Conservation (phyloP, 2,113 vertebrate species). For the Vulpes vulpes region DNA sequence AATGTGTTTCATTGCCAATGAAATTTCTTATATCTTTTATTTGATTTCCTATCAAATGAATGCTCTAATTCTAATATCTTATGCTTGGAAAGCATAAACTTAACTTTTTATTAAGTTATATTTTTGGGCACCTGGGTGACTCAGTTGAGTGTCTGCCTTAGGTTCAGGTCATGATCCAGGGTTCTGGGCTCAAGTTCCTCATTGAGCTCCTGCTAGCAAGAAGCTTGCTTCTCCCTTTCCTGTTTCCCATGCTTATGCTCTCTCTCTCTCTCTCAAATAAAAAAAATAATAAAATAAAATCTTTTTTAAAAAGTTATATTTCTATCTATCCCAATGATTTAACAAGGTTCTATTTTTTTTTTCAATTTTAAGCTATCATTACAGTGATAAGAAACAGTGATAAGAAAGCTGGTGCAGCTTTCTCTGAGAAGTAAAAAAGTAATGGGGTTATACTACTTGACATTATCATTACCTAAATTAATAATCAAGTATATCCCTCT, state of each 20-base stretch:
- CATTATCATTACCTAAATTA: not conserved
- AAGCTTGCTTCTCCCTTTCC: too few relatives aligned
- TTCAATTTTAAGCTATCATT: not conserved
- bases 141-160: too few relatives aligned
- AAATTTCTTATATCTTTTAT: not conserved
- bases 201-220: too few relatives aligned
- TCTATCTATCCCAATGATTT: not conserved
- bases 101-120: not conserved
- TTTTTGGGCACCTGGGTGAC: not conserved
- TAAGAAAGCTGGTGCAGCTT: not conserved
- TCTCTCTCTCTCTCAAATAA: too few relatives aligned
- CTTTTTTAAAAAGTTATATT: not conserved
- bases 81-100: not conserved
- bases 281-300: too few relatives aligned
- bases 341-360: not conserved
- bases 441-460: not conserved
- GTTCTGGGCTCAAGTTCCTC: too few relatives aligned
- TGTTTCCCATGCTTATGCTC: too few relatives aligned
- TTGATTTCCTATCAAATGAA: not conserved
- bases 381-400: too few relatives aligned
- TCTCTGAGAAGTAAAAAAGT: slow-evolving; percentile 12
- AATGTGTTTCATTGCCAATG: not conserved
- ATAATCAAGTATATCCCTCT: not conserved
- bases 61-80: not conserved
- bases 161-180: too few relatives aligned